A percentile compares a stretch with the other conserved stretches of the same genome.
phyloP scores from a whole-genome alignment of 2,888 invertebrate species.

The Thera obeliscata region DNA sequence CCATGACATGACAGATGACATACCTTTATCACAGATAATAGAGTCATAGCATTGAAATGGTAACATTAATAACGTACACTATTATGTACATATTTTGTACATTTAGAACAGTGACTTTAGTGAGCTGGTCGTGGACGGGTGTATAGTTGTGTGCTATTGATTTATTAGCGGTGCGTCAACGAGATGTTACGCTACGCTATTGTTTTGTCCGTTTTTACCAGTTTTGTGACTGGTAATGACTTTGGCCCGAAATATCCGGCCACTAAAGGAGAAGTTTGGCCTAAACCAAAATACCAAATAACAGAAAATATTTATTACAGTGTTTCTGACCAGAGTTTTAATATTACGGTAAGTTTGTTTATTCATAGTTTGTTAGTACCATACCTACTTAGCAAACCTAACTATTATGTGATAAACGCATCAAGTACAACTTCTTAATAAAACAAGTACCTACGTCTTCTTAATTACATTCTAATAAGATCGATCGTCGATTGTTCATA shows the following conservation, averaged over 20 bases:
- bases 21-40: too few relatives aligned
- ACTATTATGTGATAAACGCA: too few relatives aligned
- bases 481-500: too few relatives aligned
- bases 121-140: not conserved
- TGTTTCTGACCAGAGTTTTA: slow-evolving; percentile 76
- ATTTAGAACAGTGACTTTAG: not conserved
- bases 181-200: slow-evolving; percentile 50
- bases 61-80: too few relatives aligned
- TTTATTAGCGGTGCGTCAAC: slow-evolving; percentile 33
- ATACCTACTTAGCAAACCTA: not conserved
- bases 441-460: too few relatives aligned
- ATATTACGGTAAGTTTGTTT: slow-evolving; percentile 72
- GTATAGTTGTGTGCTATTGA: slow-evolving; percentile 18
- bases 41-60: too few relatives aligned
- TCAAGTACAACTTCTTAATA: too few relatives aligned
- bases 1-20: too few relatives aligned
- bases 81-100: not conserved
- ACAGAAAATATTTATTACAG: slow-evolving; percentile 70
- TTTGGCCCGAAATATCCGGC: slow-evolving; percentile 50
- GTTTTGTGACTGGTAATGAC: slow-evolving; percentile 51
- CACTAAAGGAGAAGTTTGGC: slow-evolving; percentile 87
- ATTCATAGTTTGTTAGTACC: not conserved
- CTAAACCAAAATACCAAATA: slow-evolving; percentile 84
- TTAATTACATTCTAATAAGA: too few relatives aligned
- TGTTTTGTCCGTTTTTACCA: slow-evolving; percentile 40